Base-by-base conservation (phyloP, 1,140 invertebrate species). In the Venturia canescens region DNA sequence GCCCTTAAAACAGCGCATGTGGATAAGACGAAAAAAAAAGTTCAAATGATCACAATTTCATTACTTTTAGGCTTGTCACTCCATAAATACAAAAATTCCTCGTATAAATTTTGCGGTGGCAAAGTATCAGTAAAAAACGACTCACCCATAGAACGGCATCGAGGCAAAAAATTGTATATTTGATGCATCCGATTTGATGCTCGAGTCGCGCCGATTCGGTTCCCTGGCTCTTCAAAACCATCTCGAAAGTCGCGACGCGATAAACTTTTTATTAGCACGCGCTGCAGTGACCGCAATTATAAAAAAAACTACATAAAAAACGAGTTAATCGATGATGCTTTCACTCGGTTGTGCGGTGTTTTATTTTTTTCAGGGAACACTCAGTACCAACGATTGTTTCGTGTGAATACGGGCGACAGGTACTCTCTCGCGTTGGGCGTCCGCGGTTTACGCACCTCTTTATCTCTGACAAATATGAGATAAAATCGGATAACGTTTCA, bases 141-240 rank as follows among this genome's bases (percentile, higher is more conserved):
- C 94, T 92, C 89, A 96, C 95, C 94, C 94, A 95, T 85, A 95
- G 89, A 26, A 95, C 92, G 57, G 95, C 93, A 85, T 95, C 95
- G 86, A 96, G 93, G 83, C 94, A 95, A 84, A 96, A 95, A 57
- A 96, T 91, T 18, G 93, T 94, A 84, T 95, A 95, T 86, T 95
- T 96, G 70, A 96, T 93, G 85, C 93, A 93, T 79, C 93, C 94
- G 82, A 96, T 96, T 80, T 94, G 93, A 44, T 93, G 94, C 85
- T 95, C 95, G 80, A 95, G 89, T 83, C 92, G 92, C 9, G 92
- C 91, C 0, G 90, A 89, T 3, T 90, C 90, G 48, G 90, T 86
- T 23, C 90, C 92, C 85, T 90, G 89, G 57, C 67, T 83, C 77
- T 89, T 88, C 9, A 78, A 89, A 91, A 89, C 50, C 63, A 76